Conservation (phyloP, 2,797 vertebrate species). For the Lutra lutra region DNA sequence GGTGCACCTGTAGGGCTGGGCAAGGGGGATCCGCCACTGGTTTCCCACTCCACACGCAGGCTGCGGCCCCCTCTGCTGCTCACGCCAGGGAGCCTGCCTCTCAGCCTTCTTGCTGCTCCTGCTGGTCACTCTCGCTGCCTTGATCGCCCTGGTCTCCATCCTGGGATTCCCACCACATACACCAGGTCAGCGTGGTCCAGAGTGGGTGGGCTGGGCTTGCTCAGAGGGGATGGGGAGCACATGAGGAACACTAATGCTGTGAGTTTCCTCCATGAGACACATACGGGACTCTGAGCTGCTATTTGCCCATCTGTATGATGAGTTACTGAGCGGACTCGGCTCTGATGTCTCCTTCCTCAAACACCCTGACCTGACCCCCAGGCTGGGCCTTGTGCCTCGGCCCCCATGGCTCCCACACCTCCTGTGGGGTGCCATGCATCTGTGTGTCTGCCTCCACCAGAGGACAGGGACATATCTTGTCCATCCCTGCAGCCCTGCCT, state of each 20-base stretch:
- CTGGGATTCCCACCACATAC: constrained; percentile 75
- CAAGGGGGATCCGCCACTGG: background rate
- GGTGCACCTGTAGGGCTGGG: rapidly evolving
- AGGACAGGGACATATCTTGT: background rate
- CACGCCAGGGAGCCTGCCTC: constrained; percentile 69
- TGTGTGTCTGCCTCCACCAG: background rate
- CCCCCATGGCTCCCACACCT: background rate
- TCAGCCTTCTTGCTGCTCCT: constrained; percentile 67
- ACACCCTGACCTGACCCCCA: background rate
- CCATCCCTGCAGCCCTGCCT: background rate
- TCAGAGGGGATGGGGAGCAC: background rate
- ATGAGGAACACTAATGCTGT: background rate
- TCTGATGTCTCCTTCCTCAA: background rate
- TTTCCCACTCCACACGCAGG: background rate
- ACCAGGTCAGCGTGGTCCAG: constrained; percentile 82
- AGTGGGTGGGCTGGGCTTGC: background rate
- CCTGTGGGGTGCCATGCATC: background rate
- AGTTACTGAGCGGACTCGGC: background rate
- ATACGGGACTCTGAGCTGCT: background rate
- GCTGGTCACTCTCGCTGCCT: constrained; percentile 11
- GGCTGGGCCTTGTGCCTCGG: background rate
- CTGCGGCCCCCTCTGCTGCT: constrained; percentile 68
- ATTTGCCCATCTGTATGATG: background rate
- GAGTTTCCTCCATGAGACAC: background rate
- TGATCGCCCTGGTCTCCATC: background rate